Conservation (phyloP, 2,888 invertebrate species). For the Furcula furcula region DNA sequence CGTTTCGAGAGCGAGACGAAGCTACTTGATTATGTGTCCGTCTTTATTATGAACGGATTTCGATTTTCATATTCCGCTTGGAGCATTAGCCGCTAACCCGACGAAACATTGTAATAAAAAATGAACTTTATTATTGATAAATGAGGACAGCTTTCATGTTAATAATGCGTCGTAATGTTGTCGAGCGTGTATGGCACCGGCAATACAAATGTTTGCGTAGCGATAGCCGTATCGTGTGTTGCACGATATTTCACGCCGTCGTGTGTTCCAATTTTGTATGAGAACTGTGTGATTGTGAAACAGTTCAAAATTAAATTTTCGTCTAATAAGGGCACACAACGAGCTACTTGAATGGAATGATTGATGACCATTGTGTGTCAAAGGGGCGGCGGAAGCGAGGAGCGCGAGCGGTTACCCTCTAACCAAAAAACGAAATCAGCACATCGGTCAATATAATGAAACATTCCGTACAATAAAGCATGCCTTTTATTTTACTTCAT, state of each 20-base stretch:
- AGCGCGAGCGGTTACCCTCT: constrained; percentile 22
- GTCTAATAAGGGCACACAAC: constrained; percentile 32
- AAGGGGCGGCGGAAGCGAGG: constrained; percentile 11
- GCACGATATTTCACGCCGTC: constrained; percentile 25
- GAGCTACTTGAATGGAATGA: constrained; percentile 40
- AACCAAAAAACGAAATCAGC: constrained; percentile 3
- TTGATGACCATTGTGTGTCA: constrained; percentile 32
- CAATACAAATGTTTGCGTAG: constrained; percentile 29
- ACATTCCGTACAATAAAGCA: no score
- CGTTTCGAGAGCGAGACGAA: constrained; percentile 22
- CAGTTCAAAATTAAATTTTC: constrained; percentile 39
- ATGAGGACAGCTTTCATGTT: constrained; percentile 16
- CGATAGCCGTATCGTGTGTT: constrained; percentile 27
- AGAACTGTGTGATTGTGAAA: constrained; percentile 37
- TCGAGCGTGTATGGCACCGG: constrained; percentile 18
- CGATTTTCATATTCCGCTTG: constrained; percentile 6
- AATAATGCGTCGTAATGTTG: constrained; percentile 9
- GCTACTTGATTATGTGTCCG: constrained; percentile 13
- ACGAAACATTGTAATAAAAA: constrained; percentile 7
- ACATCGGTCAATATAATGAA: no score
- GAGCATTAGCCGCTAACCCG: background rate
- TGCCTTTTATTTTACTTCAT: background rate
- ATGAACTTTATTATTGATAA: constrained; percentile 12
- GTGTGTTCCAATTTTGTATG: constrained; percentile 32
- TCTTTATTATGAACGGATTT: constrained; percentile 16